Base-by-base conservation (phyloP, 2,888 invertebrate genomes). In the Campoplex nolae region DNA sequence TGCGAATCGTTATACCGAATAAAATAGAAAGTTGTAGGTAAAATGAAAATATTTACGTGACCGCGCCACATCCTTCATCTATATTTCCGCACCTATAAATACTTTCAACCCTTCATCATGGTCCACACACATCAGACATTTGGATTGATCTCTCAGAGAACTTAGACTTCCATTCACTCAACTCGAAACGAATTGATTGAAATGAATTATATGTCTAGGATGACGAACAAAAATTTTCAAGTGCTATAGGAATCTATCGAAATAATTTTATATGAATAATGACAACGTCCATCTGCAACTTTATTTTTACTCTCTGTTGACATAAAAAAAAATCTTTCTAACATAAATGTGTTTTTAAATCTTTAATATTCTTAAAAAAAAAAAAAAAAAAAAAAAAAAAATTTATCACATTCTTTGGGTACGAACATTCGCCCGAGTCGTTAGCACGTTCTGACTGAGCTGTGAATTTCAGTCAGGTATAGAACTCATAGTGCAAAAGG, bases 391-490 rank as follows among this genome's bases (percentile, higher is more conserved):
- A 62, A n/a, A 1, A 32, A 62, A 32, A 62, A 13, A 9, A 45
- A 48, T n/a, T 67, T 23, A n/a, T 62, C 4, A 62, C 16, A 28
- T 58, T 28, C 6, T 35, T 68, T 35, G 16, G n/a, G 16, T 2
- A 42, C 28, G 35, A 75, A 58, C 13, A 18, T 65, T 74, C 13
- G 45, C 48, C 38, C 18, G 11, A 35, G 13, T 56, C 70, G 75
- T 75, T 62, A 62, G 38, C 70, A 80, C 68, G 51, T 32, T 62
- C 23, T 42, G 42, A 32, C 54, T 32, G 35, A 68, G 48, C 70
- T 58, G 68, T 23, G 35, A 71, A 80, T 75, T 80, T 75, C 45
- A 48, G 62, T 70, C 74, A 35, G 58, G 65, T 45, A 54, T 62
- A 18, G 28, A 18, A 54, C 1, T 18, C 51, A 7, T 18, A n/a